phyloP scores from a whole-genome alignment of 2,888 invertebrate species.

The Meliscaeva auricollis region DNA sequence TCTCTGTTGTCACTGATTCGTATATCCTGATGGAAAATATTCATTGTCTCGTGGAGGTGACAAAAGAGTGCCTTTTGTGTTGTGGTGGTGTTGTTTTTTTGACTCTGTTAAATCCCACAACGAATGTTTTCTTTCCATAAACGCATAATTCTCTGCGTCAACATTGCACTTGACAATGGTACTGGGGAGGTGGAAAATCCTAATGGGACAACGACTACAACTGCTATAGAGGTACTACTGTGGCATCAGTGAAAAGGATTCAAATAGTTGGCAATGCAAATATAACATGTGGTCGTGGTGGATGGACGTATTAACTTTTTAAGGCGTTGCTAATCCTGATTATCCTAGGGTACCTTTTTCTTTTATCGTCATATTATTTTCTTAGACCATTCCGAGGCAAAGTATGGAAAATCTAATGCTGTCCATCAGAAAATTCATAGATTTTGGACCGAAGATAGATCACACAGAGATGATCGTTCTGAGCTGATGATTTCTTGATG shows the following conservation, averaged over 20 bases:
- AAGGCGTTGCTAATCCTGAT: conserved; percentile 83
- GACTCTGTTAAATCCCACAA: conserved; percentile 69
- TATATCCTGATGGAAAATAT: conserved; percentile 26
- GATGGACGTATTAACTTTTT: conserved; percentile 81
- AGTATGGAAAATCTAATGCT: neutral
- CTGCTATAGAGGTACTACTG: neutral
- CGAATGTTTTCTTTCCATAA: conserved; percentile 75
- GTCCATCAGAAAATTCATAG: conserved; percentile 3
- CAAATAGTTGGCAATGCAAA: conserved; percentile 37
- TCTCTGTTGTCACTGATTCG: too few relatives aligned
- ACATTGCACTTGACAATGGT: conserved; percentile 72
- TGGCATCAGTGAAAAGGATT: conserved; percentile 61
- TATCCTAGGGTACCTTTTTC: conserved; percentile 82
- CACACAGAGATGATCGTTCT: conserved; percentile 64
- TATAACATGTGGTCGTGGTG: conserved; percentile 16
- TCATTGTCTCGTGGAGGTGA: conserved; percentile 60
- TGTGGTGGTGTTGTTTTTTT: conserved; percentile 69
- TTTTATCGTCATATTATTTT: too few relatives aligned
- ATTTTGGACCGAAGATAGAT: conserved; percentile 32
- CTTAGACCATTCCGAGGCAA: neutral
- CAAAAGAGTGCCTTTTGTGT: conserved; percentile 68
- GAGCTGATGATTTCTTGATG: conserved; percentile 72
- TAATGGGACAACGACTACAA: conserved; percentile 54
- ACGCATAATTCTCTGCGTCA: conserved; percentile 73
- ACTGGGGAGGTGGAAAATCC: conserved; percentile 64